Percentiles rank a stretch among this genome's conserved stretches.
These are phyloP conservation scores for Lates calcarifer DNA, from an alignment of 2,113 vertebrate genomes.

Conservation along the genomic window DNA sequence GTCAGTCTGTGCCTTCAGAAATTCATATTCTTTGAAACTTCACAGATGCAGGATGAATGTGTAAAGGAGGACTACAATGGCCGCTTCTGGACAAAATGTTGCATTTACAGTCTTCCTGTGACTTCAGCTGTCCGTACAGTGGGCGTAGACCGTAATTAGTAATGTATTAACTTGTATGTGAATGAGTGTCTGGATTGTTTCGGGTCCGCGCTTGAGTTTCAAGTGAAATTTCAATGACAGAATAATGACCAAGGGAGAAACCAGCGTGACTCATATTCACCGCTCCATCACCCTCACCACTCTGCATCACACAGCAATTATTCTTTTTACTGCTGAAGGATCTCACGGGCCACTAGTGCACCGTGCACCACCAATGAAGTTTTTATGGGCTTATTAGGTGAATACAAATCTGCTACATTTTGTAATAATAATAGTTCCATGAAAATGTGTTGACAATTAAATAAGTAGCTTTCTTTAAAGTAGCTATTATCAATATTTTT, in stretches of 20 bases:
- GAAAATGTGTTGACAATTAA: constrained; percentile 42
- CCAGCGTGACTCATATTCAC: constrained; percentile 75
- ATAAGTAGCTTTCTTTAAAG: constrained; percentile 5
- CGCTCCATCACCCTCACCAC: constrained; percentile 64
- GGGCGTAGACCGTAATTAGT: constrained; percentile 64
- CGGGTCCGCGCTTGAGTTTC: constrained; percentile 44
- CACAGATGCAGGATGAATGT: constrained; percentile 15
- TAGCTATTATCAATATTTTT: neutral
- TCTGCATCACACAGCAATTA: constrained; percentile 59
- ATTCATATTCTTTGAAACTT: constrained; percentile 28
- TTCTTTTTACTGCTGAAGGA: constrained; percentile 46
- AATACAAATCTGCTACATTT: constrained; percentile 44
- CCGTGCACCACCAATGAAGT: constrained; percentile 19
- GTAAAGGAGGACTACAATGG: constrained; percentile 16
- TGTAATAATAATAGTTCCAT: neutral
- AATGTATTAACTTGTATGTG: constrained; percentile 63
- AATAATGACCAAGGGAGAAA: constrained; percentile 71
- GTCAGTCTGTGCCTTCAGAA: constrained; percentile 18
- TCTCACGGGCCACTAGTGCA: constrained; percentile 31
- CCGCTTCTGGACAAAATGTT: constrained; percentile 21
- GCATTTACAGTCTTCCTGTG: constrained; percentile 36
- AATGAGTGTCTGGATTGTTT: constrained; percentile 72
- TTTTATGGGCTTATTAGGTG: constrained; percentile 39
- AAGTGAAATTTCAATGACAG: constrained; percentile 68
- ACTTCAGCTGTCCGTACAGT: constrained; percentile 33